These are phyloP conservation scores for Norana najaformis DNA, from an alignment of 2,888 invertebrate species.

Conservation along the genomic window DNA sequence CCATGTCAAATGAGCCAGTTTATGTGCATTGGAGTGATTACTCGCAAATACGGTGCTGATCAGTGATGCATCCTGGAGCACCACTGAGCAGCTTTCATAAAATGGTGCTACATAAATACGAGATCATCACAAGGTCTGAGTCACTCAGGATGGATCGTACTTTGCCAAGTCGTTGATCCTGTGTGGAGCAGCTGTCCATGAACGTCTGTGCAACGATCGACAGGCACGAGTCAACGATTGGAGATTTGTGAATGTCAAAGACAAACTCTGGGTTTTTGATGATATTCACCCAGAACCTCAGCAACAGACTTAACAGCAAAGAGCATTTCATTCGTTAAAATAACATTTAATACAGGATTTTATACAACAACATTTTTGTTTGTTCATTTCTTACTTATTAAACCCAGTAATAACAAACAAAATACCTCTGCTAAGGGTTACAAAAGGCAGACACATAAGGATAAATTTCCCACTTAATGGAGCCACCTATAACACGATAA, in stretches of 20 bases:
- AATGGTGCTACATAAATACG: neutral
- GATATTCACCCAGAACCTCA: constrained; percentile 96
- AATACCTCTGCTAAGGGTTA: too few species aligned
- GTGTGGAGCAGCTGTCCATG: constrained; percentile 99
- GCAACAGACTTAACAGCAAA: constrained; percentile 64
- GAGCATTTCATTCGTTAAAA: neutral
- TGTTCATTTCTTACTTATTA: too few species aligned
- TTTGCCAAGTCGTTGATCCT: constrained; percentile 95
- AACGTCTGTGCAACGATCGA: constrained; percentile 99
- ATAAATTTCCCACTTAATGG: neutral
- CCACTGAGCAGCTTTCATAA: neutral
- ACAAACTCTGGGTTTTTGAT: constrained; percentile 99
- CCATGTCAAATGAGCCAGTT: too few species aligned
- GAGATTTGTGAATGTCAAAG: constrained; percentile 95
- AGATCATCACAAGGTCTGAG: too few species aligned
- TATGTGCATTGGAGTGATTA: too few species aligned
- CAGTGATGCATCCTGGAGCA: neutral
- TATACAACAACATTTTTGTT: too few species aligned
- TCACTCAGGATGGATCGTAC: constrained; percentile 47
- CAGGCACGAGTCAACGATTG: constrained; percentile 95
- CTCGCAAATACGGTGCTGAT: neutral
- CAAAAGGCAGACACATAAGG: neutral
- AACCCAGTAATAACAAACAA: too few species aligned
- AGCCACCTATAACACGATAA: neutral
- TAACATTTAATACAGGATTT: neutral